Evolutionary conservation across 2,113 vertebrate species (phyloP).

Genomic region (Misgurnus mizolepis): DNA sequence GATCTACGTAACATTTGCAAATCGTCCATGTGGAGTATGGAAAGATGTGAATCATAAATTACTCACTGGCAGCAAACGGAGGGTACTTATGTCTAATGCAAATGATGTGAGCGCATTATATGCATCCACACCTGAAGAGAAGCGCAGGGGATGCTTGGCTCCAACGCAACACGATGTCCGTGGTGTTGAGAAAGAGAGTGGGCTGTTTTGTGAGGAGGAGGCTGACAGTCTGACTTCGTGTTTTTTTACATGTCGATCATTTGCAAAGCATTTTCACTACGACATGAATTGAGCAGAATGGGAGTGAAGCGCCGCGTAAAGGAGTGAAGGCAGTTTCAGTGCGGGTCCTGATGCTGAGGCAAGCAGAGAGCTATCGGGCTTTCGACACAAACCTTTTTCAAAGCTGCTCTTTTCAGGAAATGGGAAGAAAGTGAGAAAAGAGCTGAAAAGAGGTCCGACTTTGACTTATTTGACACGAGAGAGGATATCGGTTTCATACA

Average conservation of each 20-base stretch:
- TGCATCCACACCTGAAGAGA: conserved; percentile 27
- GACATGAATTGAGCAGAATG: conserved; percentile 7
- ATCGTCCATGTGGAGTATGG: not conserved
- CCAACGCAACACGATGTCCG: not conserved
- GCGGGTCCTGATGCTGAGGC: conserved; percentile 33
- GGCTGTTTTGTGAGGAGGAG: not conserved
- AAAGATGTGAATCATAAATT: conserved; percentile 18
- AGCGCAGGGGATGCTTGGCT: conserved; percentile 8
- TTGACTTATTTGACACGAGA: conserved; percentile 32
- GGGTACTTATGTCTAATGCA: not conserved
- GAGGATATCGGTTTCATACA: conserved; percentile 49
- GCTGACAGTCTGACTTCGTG: not conserved
- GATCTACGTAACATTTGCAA: not conserved
- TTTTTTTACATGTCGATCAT: not conserved
- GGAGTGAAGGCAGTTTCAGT: conserved; percentile 16
- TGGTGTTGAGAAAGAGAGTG: not conserved
- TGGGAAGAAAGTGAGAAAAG: not conserved
- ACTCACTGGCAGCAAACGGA: conserved; percentile 28
- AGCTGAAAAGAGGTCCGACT: conserved; percentile 12
- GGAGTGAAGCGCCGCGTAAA: conserved; percentile 19
- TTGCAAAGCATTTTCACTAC: not conserved
- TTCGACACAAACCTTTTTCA: not conserved
- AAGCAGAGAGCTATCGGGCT: conserved; percentile 2
- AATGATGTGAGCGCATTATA: not conserved
- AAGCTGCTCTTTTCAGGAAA: not conserved